Conservation (phyloP, 1,140 invertebrate species). For the Episyrphus balteatus region DNA sequence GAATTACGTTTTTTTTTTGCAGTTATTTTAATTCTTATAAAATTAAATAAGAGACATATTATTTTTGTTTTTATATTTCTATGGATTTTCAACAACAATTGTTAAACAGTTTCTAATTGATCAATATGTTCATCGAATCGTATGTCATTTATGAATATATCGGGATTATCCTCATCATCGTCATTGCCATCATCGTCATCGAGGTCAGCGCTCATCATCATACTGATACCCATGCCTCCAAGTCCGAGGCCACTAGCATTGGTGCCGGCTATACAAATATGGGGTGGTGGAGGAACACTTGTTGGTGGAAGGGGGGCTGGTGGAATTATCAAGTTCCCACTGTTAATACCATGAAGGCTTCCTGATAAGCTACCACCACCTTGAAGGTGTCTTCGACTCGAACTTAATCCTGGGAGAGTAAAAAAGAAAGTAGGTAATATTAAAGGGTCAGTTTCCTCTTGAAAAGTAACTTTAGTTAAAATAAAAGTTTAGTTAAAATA, state of each 20-base stretch:
- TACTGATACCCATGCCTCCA: slow-evolving; percentile 22
- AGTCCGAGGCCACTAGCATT: slow-evolving; percentile 17
- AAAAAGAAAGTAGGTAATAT: neutral
- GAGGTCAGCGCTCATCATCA: neutral
- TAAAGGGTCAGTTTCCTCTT: neutral
- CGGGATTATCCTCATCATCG: slow-evolving; percentile 22
- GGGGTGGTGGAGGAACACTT: slow-evolving; percentile 32
- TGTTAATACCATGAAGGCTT: slow-evolving; percentile 35
- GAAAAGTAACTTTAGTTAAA: too few relatives aligned
- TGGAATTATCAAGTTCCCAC: slow-evolving; percentile 30
- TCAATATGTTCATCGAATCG: slow-evolving; percentile 34
- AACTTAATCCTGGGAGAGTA: slow-evolving; percentile 23
- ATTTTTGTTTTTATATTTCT: too few relatives aligned
- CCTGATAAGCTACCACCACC: slow-evolving; percentile 35
- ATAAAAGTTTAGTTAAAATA: too few relatives aligned
- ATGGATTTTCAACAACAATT: slow-evolving; percentile 9
- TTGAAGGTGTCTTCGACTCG: slow-evolving; percentile 35
- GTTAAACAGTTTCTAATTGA: slow-evolving; percentile 36
- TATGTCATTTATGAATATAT: slow-evolving; percentile 35
- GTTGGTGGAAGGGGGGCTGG: slow-evolving; percentile 33
- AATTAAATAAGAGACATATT: neutral
- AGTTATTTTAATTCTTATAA: neutral
- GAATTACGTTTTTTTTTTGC: neutral
- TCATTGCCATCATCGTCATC: slow-evolving; percentile 28
- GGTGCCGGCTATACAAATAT: slow-evolving; percentile 32